A percentile compares a stretch with the other conserved stretches of the same genome.
These are phyloP conservation scores for Drosophila micromelanica DNA, from an alignment of 1,140 invertebrate species.

Conservation along the genomic window DNA sequence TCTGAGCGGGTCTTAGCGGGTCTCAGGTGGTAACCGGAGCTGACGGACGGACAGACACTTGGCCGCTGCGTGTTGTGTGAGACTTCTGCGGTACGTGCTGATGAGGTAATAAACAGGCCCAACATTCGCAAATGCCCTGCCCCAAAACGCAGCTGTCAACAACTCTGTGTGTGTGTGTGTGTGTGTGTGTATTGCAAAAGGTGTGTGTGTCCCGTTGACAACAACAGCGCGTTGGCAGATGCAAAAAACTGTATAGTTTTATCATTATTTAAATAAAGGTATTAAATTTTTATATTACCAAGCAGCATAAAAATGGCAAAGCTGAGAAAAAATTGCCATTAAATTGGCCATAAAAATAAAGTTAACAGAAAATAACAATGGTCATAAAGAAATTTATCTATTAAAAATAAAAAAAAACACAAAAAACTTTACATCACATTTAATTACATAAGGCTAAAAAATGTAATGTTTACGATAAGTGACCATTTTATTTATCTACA, in stretches of 20 bases:
- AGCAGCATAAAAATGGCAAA: slow-evolving; percentile 3
- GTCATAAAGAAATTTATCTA: slow-evolving; percentile 3
- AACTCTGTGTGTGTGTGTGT: slow-evolving; percentile 1
- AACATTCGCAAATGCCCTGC: slow-evolving; percentile 47
- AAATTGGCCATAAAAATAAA: slow-evolving; percentile 6
- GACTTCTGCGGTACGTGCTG: slow-evolving; percentile 66
- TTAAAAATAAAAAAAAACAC: neutral
- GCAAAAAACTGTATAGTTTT: slow-evolving; percentile 27
- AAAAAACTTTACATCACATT: neutral
- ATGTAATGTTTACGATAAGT: too few relatives aligned
- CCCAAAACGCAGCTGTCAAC: slow-evolving; percentile 63
- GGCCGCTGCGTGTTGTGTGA: slow-evolving; percentile 50
- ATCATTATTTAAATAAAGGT: slow-evolving; percentile 33
- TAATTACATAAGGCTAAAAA: neutral
- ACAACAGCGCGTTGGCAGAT: slow-evolving; percentile 35
- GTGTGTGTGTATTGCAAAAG: slow-evolving; percentile 2
- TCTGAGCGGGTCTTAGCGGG: slow-evolving; percentile 6
- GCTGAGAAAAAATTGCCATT: slow-evolving; percentile 1
- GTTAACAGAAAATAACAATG: neutral
- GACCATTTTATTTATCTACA: too few relatives aligned
- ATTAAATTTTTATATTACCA: slow-evolving; percentile 17
- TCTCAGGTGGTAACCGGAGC: slow-evolving; percentile 63
- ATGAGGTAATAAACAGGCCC: slow-evolving; percentile 74
- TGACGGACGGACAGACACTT: neutral
- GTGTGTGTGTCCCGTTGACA: slow-evolving; percentile 12